These are phyloP conservation scores for Eumacrocentrus americanus DNA, from an alignment of 2,888 invertebrate genomes.

Conservation along the genomic window DNA sequence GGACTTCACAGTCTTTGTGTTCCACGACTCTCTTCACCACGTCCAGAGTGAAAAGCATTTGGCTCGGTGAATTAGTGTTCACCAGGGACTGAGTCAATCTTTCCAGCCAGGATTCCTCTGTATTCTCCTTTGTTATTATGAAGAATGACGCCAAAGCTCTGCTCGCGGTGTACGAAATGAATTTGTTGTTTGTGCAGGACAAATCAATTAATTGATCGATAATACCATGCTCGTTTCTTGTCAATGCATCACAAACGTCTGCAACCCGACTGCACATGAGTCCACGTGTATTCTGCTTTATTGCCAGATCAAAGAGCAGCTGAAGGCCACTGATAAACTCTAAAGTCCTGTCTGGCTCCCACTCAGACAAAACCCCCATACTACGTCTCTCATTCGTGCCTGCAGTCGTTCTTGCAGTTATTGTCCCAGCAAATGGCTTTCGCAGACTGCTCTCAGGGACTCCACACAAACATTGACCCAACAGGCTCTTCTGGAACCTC, in stretches of 20 bases:
- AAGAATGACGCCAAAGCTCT: constrained; percentile 82
- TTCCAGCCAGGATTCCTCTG: constrained; percentile 81
- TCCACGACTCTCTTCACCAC: constrained; percentile 86
- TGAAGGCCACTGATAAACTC: constrained; percentile 85
- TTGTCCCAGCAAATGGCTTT: constrained; percentile 73
- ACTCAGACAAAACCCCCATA: constrained; percentile 63
- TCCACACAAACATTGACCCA: constrained; percentile 80
- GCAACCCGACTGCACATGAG: constrained; percentile 82
- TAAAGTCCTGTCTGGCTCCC: constrained; percentile 72
- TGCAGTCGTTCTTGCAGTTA: constrained; percentile 59
- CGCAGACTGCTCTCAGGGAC: constrained; percentile 74
- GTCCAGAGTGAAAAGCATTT: constrained; percentile 84
- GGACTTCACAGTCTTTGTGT: constrained; percentile 81
- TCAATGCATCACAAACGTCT: constrained; percentile 79
- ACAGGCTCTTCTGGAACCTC: constrained; percentile 70
- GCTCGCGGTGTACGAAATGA: constrained; percentile 80
- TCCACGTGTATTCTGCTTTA: constrained; percentile 83
- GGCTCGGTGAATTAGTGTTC: constrained; percentile 64
- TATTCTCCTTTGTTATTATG: constrained; percentile 81
- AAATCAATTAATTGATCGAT: constrained; percentile 84
- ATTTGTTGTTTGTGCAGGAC: constrained; percentile 79
- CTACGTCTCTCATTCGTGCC: not conserved
- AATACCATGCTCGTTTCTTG: constrained; percentile 81
- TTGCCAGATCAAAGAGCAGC: constrained; percentile 81
- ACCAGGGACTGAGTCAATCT: constrained; percentile 77